These are phyloP conservation scores for Psilanteris sp. DNA, from an alignment of 1,140 invertebrate genomes.

Conservation along the genomic window DNA sequence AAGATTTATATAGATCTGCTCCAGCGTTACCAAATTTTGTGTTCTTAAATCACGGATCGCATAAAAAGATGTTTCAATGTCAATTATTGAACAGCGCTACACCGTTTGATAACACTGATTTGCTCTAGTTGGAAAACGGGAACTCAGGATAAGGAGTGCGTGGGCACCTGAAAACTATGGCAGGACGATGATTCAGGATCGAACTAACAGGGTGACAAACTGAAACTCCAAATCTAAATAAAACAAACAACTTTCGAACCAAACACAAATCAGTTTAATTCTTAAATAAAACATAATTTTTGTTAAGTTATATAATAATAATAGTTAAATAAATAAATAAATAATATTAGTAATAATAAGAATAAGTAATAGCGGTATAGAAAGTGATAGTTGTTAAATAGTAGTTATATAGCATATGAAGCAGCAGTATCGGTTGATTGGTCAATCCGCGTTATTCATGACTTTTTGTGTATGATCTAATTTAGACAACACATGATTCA, in stretches of 20 bases:
- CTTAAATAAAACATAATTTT: slow-evolving; percentile 79
- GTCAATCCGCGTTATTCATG: slow-evolving; percentile 14
- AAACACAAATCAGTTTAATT: slow-evolving; percentile 81
- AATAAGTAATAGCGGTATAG: slow-evolving; percentile 65
- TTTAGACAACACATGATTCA: slow-evolving; percentile 31
- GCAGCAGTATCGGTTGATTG: slow-evolving; percentile 60
- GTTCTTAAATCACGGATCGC: too few relatives aligned
- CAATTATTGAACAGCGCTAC: too few relatives aligned
- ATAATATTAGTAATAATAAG: slow-evolving; percentile 73
- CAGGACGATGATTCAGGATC: neutral
- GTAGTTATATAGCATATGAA: slow-evolving; percentile 61
- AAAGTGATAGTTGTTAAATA: slow-evolving; percentile 60
- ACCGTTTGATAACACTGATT: too few relatives aligned
- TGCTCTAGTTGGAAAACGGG: slow-evolving; percentile 16
- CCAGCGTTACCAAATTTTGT: too few relatives aligned
- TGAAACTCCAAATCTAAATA: slow-evolving; percentile 76
- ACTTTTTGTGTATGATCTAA: slow-evolving; percentile 3
- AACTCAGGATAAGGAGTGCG: slow-evolving; percentile 27
- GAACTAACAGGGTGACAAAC: slow-evolving; percentile 58
- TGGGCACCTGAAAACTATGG: slow-evolving; percentile 24
- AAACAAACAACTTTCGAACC: slow-evolving; percentile 77
- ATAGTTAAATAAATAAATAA: slow-evolving; percentile 79
- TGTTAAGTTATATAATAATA: slow-evolving; percentile 78
- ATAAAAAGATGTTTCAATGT: too few relatives aligned
- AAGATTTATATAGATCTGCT: too few relatives aligned